Evolutionary conservation across 2,888 invertebrate genomes (phyloP).

Genomic region (Anaspis maculata): DNA sequence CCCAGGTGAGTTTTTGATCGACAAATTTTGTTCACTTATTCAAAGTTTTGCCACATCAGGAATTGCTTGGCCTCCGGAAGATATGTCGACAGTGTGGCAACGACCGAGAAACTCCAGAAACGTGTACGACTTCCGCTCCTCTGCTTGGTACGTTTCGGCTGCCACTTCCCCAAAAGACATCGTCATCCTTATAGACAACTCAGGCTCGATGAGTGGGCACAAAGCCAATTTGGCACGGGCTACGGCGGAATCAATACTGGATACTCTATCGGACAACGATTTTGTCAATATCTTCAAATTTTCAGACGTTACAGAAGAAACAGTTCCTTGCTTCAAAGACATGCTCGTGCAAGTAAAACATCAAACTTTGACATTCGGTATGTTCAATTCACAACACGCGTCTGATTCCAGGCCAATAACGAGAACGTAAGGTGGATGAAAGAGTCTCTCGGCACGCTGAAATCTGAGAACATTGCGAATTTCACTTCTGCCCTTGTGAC

Average conservation of each 20-base stretch:
- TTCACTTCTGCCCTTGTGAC: constrained; percentile 85
- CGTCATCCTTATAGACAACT: constrained; percentile 86
- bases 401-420: constrained; percentile 59
- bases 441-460: constrained; percentile 63
- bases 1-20: constrained; percentile 76
- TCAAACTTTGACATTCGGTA: constrained; percentile 1
- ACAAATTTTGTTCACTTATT: constrained; percentile 1
- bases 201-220: constrained; percentile 81
- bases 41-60: constrained; percentile 39
- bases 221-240: constrained; percentile 78
- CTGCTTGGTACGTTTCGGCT: constrained; percentile 94
- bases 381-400: too few species aligned
- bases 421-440: constrained; percentile 77
- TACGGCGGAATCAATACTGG: constrained; percentile 82
- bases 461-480: constrained; percentile 77
- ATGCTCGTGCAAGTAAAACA: constrained; percentile 72
- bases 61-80: constrained; percentile 78
- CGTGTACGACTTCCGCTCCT: constrained; percentile 89
- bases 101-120: constrained; percentile 70
- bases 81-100: constrained; percentile 47
- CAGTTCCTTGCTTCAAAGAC: constrained; percentile 86
- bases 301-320: constrained; percentile 71
- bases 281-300: constrained; percentile 93
- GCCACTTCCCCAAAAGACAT: constrained; percentile 97
- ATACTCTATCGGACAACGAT: constrained; percentile 94